Percentiles rank a stretch among this genome's conserved stretches.
These are phyloP conservation scores for Aurelia sp. DNA, from an alignment of 30 jellyfish, hydroid and myxozoan species.

Conservation along the genomic window DNA sequence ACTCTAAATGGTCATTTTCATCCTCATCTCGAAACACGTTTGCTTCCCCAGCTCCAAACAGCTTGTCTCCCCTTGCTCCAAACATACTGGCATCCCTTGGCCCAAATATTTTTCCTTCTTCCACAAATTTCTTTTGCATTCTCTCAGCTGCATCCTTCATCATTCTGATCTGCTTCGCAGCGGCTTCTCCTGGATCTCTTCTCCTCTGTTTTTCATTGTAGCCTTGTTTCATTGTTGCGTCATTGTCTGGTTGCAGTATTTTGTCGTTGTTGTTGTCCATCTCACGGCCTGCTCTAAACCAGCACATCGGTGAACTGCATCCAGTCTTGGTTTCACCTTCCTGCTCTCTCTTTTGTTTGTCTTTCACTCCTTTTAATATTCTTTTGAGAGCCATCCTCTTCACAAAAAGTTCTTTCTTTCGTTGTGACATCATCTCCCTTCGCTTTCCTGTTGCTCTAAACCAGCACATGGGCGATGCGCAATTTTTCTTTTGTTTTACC, in stretches of 20 bases:
- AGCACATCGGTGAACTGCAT: conserved; percentile 75
- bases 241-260: conserved; percentile 3
- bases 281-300: conserved; percentile 67
- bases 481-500: conserved; percentile 23
- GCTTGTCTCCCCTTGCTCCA: too few relatives aligned
- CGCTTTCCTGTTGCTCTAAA: conserved; percentile 24
- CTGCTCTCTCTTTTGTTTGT: not conserved
- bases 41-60: too few relatives aligned
- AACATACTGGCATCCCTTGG: too few relatives aligned
- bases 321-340: conserved; percentile 12
- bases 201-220: conserved; percentile 12
- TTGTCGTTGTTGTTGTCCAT: conserved; percentile 1
- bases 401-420: not conserved
- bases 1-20: too few relatives aligned
- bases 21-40: too few relatives aligned
- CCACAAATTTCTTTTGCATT: too few relatives aligned
- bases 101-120: too few relatives aligned
- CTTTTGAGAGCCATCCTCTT: conserved; percentile 12
- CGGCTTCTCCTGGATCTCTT: not conserved
- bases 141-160: too few relatives aligned
- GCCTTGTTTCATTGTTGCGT: conserved; percentile 10
- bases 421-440: not conserved
- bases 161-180: not conserved
- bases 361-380: not conserved
- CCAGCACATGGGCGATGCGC: conserved; percentile 66